Evolutionary conservation across 2,797 vertebrate species (phyloP), one percentile per base, ranked within the genome.

Genomic region (Eulemur rubriventer): DNA sequence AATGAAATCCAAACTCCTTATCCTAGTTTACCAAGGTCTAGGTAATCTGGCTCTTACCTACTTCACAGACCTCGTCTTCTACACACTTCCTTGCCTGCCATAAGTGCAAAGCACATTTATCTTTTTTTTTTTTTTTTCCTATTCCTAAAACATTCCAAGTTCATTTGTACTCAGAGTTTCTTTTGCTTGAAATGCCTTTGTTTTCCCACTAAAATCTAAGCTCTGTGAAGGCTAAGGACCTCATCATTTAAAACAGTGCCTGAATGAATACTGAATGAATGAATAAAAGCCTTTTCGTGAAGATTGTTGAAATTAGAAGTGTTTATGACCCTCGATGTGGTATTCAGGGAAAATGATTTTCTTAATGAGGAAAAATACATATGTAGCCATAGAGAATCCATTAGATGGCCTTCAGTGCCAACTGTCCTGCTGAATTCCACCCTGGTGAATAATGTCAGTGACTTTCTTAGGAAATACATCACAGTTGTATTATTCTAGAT

Each of bases 291-390:
- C 41, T 96, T 94, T 96, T 89, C 65, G 80, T 83, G 75, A 95
- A 91, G 24, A 80, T 35, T 52, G 24, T 89, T 95, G 80, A 75
- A 96, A 89, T 92, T 90, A 63, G 20, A 95, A 94, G 70, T 87
- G 26, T 96, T 93, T 96, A 81, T 95, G 76, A 55, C 84, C 38
- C 0, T 22, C 17, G 26, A 63, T 96, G 41, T 91, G 88, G 84
- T 96, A 96, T 82, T 91, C 24, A 73, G 57, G 82, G 70, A 89
- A 95, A 83, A 73, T 48, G 69, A 11, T 81, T 96, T 96, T 96
- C 73, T 80, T 96, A 94, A 90, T 92, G 48, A 76, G 85, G 91
- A 89, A 95, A 89, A 95, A 88, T 93, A 33, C 30, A 20, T 43
- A 43, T 12, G 33, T 87, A 96, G 80, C 63, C 79, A 46, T 41